Conservation (phyloP, 2,797 vertebrate genomes). For the Coregonus ussuriensis region DNA sequence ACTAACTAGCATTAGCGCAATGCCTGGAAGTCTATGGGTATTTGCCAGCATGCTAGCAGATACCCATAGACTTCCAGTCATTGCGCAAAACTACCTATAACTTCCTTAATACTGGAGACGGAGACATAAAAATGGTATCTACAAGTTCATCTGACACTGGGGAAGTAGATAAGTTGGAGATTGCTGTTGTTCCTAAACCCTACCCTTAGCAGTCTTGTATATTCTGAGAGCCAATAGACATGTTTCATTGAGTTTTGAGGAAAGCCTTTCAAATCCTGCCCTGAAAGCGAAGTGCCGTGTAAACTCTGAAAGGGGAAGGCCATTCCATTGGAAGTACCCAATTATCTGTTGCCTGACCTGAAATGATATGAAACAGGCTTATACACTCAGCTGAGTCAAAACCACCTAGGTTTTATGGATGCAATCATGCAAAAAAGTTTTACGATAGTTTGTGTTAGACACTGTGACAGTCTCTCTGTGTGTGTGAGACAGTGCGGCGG, state of each 20-base stretch:
- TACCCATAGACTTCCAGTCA: too few species aligned
- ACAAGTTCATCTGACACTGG: background rate
- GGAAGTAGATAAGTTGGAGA: background rate
- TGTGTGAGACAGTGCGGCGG: slow-evolving; percentile 76
- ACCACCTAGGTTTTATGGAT: background rate
- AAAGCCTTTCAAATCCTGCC: slow-evolving; percentile 13
- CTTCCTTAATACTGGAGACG: too few species aligned
- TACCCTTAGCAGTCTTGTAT: slow-evolving; percentile 29
- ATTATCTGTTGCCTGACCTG: slow-evolving; percentile 20
- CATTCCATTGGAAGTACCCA: background rate
- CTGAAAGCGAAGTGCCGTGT: background rate
- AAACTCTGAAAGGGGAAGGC: background rate
- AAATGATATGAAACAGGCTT: slow-evolving; percentile 20
- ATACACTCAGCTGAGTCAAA: background rate
- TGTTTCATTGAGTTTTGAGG: slow-evolving; percentile 8
- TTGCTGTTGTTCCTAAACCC: slow-evolving; percentile 24
- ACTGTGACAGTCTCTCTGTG: background rate
- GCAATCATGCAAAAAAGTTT: background rate
- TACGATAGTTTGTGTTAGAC: background rate
- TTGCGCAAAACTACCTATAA: too few species aligned
- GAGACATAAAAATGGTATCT: too few species aligned
- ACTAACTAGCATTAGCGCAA: too few species aligned
- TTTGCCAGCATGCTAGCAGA: too few species aligned
- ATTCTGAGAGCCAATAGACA: background rate
- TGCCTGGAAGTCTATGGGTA: too few species aligned